Base-by-base conservation (phyloP, 2,113 vertebrate genomes). In the Amblyornis subalaris region DNA sequence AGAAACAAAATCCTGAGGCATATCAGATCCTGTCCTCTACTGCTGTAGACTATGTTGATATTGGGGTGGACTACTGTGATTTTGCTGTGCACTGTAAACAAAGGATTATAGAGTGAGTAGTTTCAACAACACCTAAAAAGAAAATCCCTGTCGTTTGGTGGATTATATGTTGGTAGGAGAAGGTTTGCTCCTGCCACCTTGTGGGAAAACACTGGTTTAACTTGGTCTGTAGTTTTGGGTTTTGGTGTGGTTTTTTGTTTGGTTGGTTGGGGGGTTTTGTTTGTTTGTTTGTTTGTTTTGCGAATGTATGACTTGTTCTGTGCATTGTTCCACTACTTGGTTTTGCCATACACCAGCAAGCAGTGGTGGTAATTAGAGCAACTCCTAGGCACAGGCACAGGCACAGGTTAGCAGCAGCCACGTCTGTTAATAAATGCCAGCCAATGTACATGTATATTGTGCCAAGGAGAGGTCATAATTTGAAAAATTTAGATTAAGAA, bases 11-110 rank as follows among this genome's bases (percentile, higher is more conserved):
- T 86, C 98, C 98, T 8, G 96, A 98, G 77, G 99, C 99, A 1
- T 99, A 98, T 95, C 83, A 94, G 87, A 98, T 97, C 47, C 98
- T 99, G 80, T 96, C 98, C 83, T 98, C 98, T 4, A 98, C 98
- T 29, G 95, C 83, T 21, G 97, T 99, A 28, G 98, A 99, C 96
- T 99, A 98, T 85, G 98, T 97, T 15, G 99, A 99, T 98, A 98
- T 96, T 9, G 99, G 99, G 45, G 94, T 96, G 1, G 99, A 99
- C 97, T 99, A 98, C 96, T 99, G 99, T 38, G 98, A 99, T 95
- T 99, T 99, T 97, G 97, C 97, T 47, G 97, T 99, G 90, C 98
- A 99, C 75, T 98, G 98, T 91, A 99, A 99, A 97, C 98, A 99
- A 76, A 96, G 91, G 94, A 99, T 99, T 96, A 99, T 99, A 77